Evolutionary conservation across 2,113 vertebrate genomes (phyloP), one percentile per base, ranked within the genome.

Genomic region (Percopsis transmontana): DNA sequence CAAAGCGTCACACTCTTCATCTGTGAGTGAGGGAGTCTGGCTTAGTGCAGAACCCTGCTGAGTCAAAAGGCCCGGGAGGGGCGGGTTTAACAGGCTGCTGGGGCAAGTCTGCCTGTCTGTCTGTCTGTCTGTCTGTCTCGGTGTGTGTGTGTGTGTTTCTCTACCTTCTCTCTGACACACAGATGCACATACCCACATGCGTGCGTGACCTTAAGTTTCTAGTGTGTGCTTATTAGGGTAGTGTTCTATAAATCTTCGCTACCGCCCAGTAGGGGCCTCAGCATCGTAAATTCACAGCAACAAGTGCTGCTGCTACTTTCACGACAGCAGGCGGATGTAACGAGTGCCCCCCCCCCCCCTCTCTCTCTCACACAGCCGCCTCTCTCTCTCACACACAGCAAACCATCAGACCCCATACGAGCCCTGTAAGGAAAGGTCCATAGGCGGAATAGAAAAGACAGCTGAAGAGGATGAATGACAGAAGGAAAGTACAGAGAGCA

Each of bases 151-250:
- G 15, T 58, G 11, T 55, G 13, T 51, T 14, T 57, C 18, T 18
- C 52, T 19, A 16, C 3, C 14, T 24, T 48, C 27, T 57, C 16
- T 24, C 20, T 23, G 20, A 9, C 52, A 24, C 23, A 7, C 23
- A 48, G 16, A 48, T 2, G 4, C 52, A 54, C 20, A 54, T 2
- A 10, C 18, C 18, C 50, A 52, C 18, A 20, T 20, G 8, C 15
- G 18, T 18, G 18, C 47, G 27, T 33, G 27, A 45, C 42, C 42
- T 45, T 16, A 3, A 54, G 69, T 71, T 86, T 81, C 62, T 72
- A 83, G 76, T 86, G 83, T 66, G 76, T 76, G 77, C 72, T 87
- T 87, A 83, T 89, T 87, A 88, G 72, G 66, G 8, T 70, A 88
- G 72, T 68, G 8, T 70, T 79, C 64, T 72, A 85, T 89, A 88